These are phyloP conservation scores for Thalassaphorura encarpata DNA, from an alignment of 1,140 invertebrate genomes.

Conservation along the genomic window DNA sequence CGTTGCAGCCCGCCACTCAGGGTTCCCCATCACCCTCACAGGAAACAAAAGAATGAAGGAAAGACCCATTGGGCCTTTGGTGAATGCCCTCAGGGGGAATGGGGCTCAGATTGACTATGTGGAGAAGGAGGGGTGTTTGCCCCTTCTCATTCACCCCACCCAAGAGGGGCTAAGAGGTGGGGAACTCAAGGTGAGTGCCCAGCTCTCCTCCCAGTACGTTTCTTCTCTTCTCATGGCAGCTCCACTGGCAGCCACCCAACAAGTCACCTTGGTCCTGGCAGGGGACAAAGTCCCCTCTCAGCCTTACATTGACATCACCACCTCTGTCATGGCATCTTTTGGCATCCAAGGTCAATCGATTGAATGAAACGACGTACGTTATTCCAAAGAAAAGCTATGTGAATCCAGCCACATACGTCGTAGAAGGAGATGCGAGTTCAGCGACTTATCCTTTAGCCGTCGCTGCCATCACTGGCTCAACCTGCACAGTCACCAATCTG, in stretches of 20 bases:
- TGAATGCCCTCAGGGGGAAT: background rate
- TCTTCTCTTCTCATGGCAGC: slow-evolving; percentile 1
- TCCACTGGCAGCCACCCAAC: background rate
- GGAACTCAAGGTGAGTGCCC: background rate
- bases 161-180: background rate
- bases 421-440: background rate
- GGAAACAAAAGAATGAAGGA: background rate
- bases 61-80: slow-evolving; percentile 1
- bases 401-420: background rate
- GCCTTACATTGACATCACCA: slow-evolving; percentile 2
- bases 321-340: background rate
- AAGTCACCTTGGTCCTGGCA: background rate
- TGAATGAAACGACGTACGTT: background rate
- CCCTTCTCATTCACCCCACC: background rate
- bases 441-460: slow-evolving; percentile 1
- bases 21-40: background rate
- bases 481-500: background rate
- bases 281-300: background rate
- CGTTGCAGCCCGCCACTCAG: background rate
- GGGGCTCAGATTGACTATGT: background rate
- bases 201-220: slow-evolving; percentile 3
- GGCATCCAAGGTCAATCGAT: background rate
- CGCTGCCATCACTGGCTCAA: background rate
- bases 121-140: background rate
- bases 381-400: background rate